Base-by-base conservation (phyloP, 2,888 invertebrate species). In the Heliconius charithonia region DNA sequence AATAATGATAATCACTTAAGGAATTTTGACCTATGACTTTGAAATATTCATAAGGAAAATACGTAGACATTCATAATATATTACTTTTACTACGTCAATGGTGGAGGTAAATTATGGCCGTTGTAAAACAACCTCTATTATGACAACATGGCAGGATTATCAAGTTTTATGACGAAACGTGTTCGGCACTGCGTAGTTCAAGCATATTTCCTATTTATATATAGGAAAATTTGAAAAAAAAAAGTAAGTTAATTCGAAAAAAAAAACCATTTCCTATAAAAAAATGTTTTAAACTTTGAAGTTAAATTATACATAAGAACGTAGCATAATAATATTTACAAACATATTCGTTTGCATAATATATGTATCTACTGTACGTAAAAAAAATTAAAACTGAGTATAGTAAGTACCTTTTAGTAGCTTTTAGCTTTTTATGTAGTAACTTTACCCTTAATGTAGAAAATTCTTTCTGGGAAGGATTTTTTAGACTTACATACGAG, bases 31-130 rank as follows among this genome's bases (percentile, higher is more conserved):
- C 32, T 67, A n/a, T 67, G 66, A 10, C 37, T 37, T 32, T 37
- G n/a, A 37, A 67, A 37, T 66, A 32, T 29, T 66, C 19, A 66
- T 67, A 37, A 67, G 66, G 66, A 37, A 67, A 67, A 67, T 51
- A 41, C 12, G 10, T 41, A 41, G 12, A 41, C 41, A 41, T 41
- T 41, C 41, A 51, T 51, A 19, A 51, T 51, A 51, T 51, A 51
- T 51, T 19, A 7, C 19, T 19, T 0, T 16, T 66, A 1, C 29
- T 66, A 66, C 66, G 66, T 66, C 29, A 66, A 66, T 66, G 22
- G 32, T 12, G 10, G 66, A 51, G 51, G 19, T 32, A 66, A 32
- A 22, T 32, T 32, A 32, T 32, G 22, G 22, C 19, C 32, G 66
- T 66, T 32, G 66, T 32, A 66, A 32, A 66, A 32, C 32, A 32